These are phyloP conservation scores for Chrysochloris asiatica DNA, from an alignment of 2,113 vertebrate genomes.

Conservation along the genomic window DNA sequence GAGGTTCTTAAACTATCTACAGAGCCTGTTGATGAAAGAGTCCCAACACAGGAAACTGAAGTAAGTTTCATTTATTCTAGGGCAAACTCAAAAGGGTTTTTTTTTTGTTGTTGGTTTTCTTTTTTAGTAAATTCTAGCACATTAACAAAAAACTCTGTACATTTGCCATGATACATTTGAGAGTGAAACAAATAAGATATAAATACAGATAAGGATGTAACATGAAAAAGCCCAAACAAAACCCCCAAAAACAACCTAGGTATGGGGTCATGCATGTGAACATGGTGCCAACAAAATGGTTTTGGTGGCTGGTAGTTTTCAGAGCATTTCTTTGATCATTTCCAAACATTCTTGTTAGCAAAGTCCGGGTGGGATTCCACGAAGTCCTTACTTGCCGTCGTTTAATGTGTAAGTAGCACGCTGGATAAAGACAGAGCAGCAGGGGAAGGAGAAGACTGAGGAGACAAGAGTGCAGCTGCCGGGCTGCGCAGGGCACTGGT, in stretches of 20 bases:
- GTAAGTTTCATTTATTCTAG: constrained; percentile 89
- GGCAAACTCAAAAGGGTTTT: constrained; percentile 92
- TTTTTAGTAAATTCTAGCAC: constrained; percentile 97
- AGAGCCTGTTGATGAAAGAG: rapidly evolving
- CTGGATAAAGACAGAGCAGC: constrained; percentile 83
- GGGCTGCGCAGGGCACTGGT: constrained; percentile 79
- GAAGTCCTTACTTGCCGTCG: constrained; percentile 80
- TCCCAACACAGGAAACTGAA: constrained; percentile 54
- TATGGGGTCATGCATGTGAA: constrained; percentile 88
- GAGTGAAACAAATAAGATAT: constrained; percentile 92
- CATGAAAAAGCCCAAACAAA: constrained; percentile 88
- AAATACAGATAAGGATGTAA: constrained; percentile 95
- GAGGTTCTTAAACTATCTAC: neutral
- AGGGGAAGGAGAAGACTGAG: constrained; percentile 78
- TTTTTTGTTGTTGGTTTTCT: constrained; percentile 82
- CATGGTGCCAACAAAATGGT: constrained; percentile 83
- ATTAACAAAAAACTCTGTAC: constrained; percentile 95
- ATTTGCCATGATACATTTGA: constrained; percentile 92
- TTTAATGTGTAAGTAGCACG: constrained; percentile 80
- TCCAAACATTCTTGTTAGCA: constrained; percentile 84
- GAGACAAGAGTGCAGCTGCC: constrained; percentile 80
- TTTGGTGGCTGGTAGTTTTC: constrained; percentile 78
- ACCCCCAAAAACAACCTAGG: constrained; percentile 75
- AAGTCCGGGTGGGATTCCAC: constrained; percentile 82
- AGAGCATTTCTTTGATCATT: constrained; percentile 80